Evolutionary conservation across 2,888 invertebrate genomes (phyloP).

Genomic region (Anarsia innoxiella): DNA sequence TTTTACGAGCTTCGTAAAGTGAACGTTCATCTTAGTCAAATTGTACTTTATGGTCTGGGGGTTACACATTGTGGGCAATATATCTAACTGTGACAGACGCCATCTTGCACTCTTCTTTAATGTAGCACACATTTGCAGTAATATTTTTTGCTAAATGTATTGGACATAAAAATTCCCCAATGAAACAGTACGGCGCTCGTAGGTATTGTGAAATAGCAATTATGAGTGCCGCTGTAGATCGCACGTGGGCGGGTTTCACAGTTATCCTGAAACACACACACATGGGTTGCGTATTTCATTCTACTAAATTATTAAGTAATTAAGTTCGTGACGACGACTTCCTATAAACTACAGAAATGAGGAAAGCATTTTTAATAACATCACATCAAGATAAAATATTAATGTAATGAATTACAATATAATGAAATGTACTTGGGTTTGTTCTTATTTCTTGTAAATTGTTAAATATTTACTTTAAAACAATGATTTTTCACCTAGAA

Average conservation of each 20-base stretch:
- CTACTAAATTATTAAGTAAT: no score
- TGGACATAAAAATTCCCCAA: conserved; percentile 28
- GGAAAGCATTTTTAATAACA: no score
- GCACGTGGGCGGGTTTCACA: conserved; percentile 40
- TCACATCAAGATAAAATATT: no score
- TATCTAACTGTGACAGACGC: conserved; percentile 23
- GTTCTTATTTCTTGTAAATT: no score
- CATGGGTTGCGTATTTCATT: conserved; percentile 24
- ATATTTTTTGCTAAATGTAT: conserved; percentile 25
- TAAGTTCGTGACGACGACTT: no score
- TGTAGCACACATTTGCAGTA: conserved; percentile 14
- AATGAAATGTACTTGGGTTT: no score
- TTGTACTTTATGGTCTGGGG: conserved; percentile 38
- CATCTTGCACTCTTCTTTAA: conserved; percentile 19
- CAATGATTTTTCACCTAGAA: no score
- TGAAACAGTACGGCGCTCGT: conserved; percentile 23
- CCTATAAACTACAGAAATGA: no score
- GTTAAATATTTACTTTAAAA: no score
- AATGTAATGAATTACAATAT: no score
- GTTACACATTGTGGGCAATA: conserved; percentile 31
- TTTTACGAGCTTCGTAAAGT: conserved; percentile 39
- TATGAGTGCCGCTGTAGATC: conserved; percentile 25
- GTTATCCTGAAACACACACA: conserved; percentile 35
- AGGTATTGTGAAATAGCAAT: conserved; percentile 26
- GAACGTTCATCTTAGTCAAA: conserved; percentile 43